Percentiles rank a stretch among this genome's conserved stretches.
Evolutionary conservation across 1,140 invertebrate species (phyloP).

Genomic region (Drosophila asahinai): DNA sequence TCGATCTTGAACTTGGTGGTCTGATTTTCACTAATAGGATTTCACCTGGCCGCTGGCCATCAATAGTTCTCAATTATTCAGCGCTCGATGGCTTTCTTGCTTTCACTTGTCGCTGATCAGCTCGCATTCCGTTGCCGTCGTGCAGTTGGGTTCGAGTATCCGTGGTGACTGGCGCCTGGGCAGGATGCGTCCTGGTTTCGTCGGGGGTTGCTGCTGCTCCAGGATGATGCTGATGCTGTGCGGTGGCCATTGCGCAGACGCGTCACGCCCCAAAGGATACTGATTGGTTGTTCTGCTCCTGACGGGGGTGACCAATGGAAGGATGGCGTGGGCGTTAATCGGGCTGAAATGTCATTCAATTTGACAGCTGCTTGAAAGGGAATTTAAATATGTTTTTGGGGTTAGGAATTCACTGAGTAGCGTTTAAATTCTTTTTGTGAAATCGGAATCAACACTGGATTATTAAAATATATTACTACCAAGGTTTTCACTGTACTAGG

Average conservation of each 20-base stretch:
- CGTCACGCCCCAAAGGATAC: constrained; percentile 42
- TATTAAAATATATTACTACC: neutral
- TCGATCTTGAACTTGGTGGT: constrained; percentile 56
- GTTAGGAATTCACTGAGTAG: too few species aligned
- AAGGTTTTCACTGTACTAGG: too few species aligned
- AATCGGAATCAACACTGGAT: too few species aligned
- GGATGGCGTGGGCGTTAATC: constrained; percentile 19
- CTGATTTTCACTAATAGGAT: constrained; percentile 68
- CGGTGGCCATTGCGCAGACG: constrained; percentile 45
- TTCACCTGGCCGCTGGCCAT: constrained; percentile 58
- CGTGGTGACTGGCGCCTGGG: constrained; percentile 59
- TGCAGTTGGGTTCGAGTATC: constrained; percentile 60
- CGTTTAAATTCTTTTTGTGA: neutral
- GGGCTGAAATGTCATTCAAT: constrained; percentile 4
- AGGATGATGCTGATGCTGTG: constrained; percentile 53
- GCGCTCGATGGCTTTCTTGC: constrained; percentile 45
- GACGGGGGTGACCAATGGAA: constrained; percentile 40
- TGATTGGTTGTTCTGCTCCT: constrained; percentile 44
- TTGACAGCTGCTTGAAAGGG: neutral
- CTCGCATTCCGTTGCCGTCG: constrained; percentile 60
- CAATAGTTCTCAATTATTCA: constrained; percentile 78
- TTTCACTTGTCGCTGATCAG: constrained; percentile 57
- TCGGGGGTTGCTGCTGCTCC: constrained; percentile 49
- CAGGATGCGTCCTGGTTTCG: constrained; percentile 7
- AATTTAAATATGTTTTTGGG: neutral